Evolutionary conservation across 2,797 vertebrate species (phyloP), one percentile per base, ranked within the genome.

Genomic region (Ciconia nigra): DNA sequence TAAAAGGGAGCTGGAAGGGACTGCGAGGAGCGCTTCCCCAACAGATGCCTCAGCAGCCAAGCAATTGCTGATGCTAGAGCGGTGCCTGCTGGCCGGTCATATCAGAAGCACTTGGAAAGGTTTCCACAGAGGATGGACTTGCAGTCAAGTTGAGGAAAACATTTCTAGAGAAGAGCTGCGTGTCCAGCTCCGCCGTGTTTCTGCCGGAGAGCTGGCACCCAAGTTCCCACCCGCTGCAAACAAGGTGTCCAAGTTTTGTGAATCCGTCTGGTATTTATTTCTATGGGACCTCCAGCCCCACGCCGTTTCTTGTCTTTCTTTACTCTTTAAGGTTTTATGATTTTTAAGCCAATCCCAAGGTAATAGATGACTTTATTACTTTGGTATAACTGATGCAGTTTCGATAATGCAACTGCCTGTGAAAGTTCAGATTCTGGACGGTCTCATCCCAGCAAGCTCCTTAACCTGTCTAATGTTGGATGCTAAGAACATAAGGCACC

Each of bases 51-150:
- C 22, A 10, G 62, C 47, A 47, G 61, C 21, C 52, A 15, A 54
- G 55, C 20, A 10, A 96, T 90, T 74, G 26, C 72, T 91, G 90
- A 54, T 94, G 77, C 63, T 76, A 92, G 57, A 94, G 95, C 83
- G 96, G 90, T 92, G 66, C 92, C 97, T 97, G 83, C 89, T 96
- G 96, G 96, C 67, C 51, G 7, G 1, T 54, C 67, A 0, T 7
- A 44, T 28, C 46, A 91, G 11, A 44, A 65, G 65, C 82, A n/a
- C 86, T 51, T 28, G 17, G 58, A 72, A 62, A 41, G 5, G 7
- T 11, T 31, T 24, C 13, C 28, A 16, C 17, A 11, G 24, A 28
- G 44, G 20, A 58, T 4, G 7, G 69, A 44, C 35, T 52, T 21
- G 71, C 28, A 35, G 39, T 35, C 28, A 35, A 28, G 31, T 52